Percentiles rank a stretch among this genome's conserved stretches.
phyloP scores from a whole-genome alignment of 1,140 invertebrate species.

The Gonatopus flavifemur region DNA sequence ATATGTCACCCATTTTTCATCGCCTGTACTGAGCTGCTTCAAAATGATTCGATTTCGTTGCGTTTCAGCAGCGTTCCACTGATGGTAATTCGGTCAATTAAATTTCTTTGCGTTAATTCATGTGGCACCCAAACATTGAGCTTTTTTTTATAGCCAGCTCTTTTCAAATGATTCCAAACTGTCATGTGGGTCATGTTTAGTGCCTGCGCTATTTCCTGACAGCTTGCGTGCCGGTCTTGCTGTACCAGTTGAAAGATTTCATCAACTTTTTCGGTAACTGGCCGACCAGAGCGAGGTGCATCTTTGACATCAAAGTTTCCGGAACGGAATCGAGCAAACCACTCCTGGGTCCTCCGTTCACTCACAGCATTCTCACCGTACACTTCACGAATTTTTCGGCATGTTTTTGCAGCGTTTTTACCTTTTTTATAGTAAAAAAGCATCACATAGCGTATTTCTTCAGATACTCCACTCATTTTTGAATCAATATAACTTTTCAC shows the following conservation, averaged over 20 bases:
- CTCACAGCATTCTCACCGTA: constrained; percentile 5
- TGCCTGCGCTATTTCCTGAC: not conserved
- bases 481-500: too few species aligned
- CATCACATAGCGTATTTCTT: too few species aligned
- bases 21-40: not conserved
- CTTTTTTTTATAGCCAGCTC: constrained; percentile 1
- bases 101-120: not conserved
- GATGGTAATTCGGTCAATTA: not conserved
- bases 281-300: constrained; percentile 1
- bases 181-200: not conserved
- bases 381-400: too few species aligned
- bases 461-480: too few species aligned
- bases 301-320: constrained; percentile 4
- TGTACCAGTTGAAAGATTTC: not conserved
- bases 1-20: constrained; percentile 2
- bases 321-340: constrained; percentile 8
- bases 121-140: not conserved
- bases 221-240: not conserved
- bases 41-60: not conserved
- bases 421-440: too few species aligned
- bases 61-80: not conserved
- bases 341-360: constrained; percentile 1
- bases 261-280: not conserved
- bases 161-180: constrained; percentile 32
- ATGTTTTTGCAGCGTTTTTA: too few species aligned